These are phyloP conservation scores for Opisthograptis luteolata DNA, from an alignment of 2,888 invertebrate species.

Conservation along the genomic window DNA sequence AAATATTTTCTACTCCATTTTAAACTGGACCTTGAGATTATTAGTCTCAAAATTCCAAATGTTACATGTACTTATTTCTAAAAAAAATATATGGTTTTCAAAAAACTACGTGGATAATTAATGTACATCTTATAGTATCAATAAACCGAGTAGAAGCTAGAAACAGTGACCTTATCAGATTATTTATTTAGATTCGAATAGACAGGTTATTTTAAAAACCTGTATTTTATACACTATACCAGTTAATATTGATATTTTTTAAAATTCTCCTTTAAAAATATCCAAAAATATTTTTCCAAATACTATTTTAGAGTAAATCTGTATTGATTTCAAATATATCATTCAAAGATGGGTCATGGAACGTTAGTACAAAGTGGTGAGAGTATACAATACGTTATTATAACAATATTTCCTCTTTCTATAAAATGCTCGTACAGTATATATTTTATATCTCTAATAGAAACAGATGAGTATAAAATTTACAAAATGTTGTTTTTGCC, in stretches of 20 bases:
- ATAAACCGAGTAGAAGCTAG: conserved; percentile 66
- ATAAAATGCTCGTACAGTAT: background rate
- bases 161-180: conserved; percentile 46
- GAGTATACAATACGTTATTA: conserved; percentile 48
- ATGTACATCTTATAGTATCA: conserved; percentile 40
- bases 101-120: conserved; percentile 38
- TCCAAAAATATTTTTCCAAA: conserved; percentile 40
- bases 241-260: conserved; percentile 49
- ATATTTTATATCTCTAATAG: too few species aligned
- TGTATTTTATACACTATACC: conserved; percentile 46
- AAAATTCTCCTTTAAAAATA: conserved; percentile 44
- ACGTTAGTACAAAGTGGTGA: conserved; percentile 48
- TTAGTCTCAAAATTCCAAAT: background rate
- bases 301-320: conserved; percentile 52
- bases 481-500: too few species aligned
- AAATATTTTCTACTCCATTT: conserved; percentile 15
- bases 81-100: background rate
- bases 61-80: background rate
- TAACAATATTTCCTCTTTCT: background rate
- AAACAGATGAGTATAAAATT: too few species aligned
- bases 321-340: conserved; percentile 54
- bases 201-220: conserved; percentile 53
- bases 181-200: conserved; percentile 49
- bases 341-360: conserved; percentile 42
- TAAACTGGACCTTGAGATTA: background rate